Base-by-base conservation (phyloP, 2,797 vertebrate species). In the Xenentodon cancila region DNA sequence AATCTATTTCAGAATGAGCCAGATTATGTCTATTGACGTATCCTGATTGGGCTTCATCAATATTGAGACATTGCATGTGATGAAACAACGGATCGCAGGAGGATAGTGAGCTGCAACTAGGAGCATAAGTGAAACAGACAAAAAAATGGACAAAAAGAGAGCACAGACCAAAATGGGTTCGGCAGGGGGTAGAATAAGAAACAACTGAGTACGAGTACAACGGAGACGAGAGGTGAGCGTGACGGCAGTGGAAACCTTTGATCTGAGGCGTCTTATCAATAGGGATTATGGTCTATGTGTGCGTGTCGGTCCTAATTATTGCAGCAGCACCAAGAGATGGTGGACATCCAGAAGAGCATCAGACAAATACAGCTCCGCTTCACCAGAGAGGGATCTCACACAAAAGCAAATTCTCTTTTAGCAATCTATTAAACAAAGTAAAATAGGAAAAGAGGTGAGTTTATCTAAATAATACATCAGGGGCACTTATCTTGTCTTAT, bases 241-340 rank as follows among this genome's bases (percentile, higher is more conserved):
- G 85, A 88, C 82, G 75, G 80, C 81, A 58, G 56, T 53, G 86
- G 86, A 90, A 90, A 89, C 76, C 82, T 92, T 91, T 91, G 88
- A 92, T 92, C 88, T 85, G 19, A 62, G 64, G 58, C 81, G 75
- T 91, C 81, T 86, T 92, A 93, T 93, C 91, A 88, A 88, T 86
- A 79, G 72, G 86, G 90, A 93, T 92, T 91, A 92, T 85, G 72
- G 85, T 85, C 82, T 47, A 68, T 74, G 74, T 73, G 87, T 79
- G 69, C 63, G 71, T 79, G 87, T 84, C 88, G 80, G 64, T 73
- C 74, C 72, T 84, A 71, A 91, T 91, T 87, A 91, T 63, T 66
- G 71, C 51, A 62, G 51, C 51, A 70, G 61, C 67, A 27, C 27
- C 20, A 40, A 56, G 56, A 80, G 78, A 80, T 50, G 42, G 19